Base-by-base conservation (phyloP, 2,888 invertebrate genomes). In the Eudemis profundana region DNA sequence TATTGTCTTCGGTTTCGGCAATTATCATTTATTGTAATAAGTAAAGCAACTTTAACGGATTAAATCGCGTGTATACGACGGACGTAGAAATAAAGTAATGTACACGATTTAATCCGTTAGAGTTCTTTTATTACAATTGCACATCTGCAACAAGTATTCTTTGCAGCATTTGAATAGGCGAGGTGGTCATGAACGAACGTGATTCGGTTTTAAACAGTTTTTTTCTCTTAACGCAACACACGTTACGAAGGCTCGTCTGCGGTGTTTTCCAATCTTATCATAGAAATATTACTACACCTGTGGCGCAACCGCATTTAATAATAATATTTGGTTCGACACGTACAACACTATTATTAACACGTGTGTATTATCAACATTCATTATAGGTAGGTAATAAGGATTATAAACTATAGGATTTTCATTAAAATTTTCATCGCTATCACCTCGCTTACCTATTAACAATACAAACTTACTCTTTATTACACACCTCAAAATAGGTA, bases 221-320 rank as follows among this genome's bases (percentile, higher is more conserved):
- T 53, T 65, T 59, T 63, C 47, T 56, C 10, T 19, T 49, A 63
- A 50, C 42, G 63, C 49, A 51, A 64, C 29, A 21, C 50, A 47
- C 40, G 50, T 10, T 21, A 8, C 23, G 10, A 14, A 8, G 33
- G n/a, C 21, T 23, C 15, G 23, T 53, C 4, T 21, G 15, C 23
- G 4, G 38, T 10, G 27, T 40, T 54, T 54, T 54, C 44, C n/a
- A 56, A 56, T 56, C 42, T 56, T 54, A 42, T 54, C 54, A 54
- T 54, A 54, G 54, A 54, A 17, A 40, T 38, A 27, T 56, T 56
- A n/a, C 54, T 29, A 17, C 29, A 44, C 29, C 17, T 56, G 27
- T 42, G 42, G 17, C 5, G 40, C 33, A 42, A 54, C 40, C 12
- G 4, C 15, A 3, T 27, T 42, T 27, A 21, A 54, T 54, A 27